Percentiles rank a stretch among this genome's conserved stretches.
These are phyloP conservation scores for Pediacus dermestoides DNA, from an alignment of 2,888 invertebrate species.

Conservation along the genomic window DNA sequence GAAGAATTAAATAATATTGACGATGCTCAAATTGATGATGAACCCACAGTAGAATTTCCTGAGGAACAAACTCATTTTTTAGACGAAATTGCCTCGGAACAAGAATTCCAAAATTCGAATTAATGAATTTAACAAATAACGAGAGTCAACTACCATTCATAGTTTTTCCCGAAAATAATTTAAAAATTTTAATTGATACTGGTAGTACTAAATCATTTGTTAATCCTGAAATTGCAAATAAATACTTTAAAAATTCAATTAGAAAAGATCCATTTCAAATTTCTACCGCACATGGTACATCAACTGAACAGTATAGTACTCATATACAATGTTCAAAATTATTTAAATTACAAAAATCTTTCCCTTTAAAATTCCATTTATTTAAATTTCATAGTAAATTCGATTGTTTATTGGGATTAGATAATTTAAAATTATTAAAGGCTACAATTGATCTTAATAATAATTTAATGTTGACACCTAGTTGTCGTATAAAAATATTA, in stretches of 20 bases:
- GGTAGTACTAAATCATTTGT: constrained; percentile 22
- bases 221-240: constrained; percentile 13
- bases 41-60: constrained; percentile 7
- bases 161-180: constrained; percentile 6
- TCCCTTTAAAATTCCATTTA: constrained; percentile 11
- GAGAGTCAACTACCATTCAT: constrained; percentile 6
- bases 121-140: constrained; percentile 9
- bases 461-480: too few relatives aligned
- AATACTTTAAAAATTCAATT: constrained; percentile 4
- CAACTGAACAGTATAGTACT: constrained; percentile 4
- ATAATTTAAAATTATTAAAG: constrained; percentile 15
- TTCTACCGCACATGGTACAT: constrained; percentile 8
- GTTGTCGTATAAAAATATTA: too few relatives aligned
- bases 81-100: constrained; percentile 10
- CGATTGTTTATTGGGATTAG: constrained; percentile 23
- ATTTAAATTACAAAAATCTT: constrained; percentile 1
- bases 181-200: constrained; percentile 14
- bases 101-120: constrained; percentile 9
- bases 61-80: constrained; percentile 11
- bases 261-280: constrained; percentile 7
- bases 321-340: constrained; percentile 8
- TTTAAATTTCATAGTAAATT: constrained; percentile 25
- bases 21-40: too few relatives aligned
- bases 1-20: constrained; percentile 10
- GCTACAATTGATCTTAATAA: constrained; percentile 6